A percentile compares a stretch with the other conserved stretches of the same genome.
Evolutionary conservation across 1,140 invertebrate species (phyloP).

Genomic region (Pollicipes pollicipes): DNA sequence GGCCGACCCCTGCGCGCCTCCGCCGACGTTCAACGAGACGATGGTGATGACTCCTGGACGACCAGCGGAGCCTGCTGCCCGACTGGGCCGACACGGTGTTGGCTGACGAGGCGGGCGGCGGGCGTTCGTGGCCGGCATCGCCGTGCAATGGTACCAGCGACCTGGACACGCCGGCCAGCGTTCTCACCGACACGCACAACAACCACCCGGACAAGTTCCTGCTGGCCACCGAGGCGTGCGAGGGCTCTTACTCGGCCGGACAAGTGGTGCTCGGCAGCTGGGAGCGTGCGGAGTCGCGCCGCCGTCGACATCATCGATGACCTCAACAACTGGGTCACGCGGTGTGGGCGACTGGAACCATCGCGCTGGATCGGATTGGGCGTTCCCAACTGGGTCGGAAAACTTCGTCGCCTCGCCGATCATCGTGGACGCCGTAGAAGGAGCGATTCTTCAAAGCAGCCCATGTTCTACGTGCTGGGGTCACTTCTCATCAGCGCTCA

Average conservation of each 20-base stretch:
- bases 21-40: constrained; percentile 36
- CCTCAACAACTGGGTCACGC: constrained; percentile 37
- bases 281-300: constrained; percentile 47
- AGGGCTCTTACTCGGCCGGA: constrained; percentile 27
- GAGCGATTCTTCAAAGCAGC: constrained; percentile 36
- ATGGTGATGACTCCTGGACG: constrained; percentile 50
- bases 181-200: constrained; percentile 36
- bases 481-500: constrained; percentile 58
- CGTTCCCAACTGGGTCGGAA: constrained; percentile 57
- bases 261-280: constrained; percentile 49
- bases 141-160: constrained; percentile 62
- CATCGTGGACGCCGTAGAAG: constrained; percentile 42
- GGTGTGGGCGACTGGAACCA: constrained; percentile 84
- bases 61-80: constrained; percentile 36
- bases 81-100: constrained; percentile 27
- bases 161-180: constrained; percentile 28
- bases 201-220: constrained; percentile 50
- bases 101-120: constrained; percentile 31
- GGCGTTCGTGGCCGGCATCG: constrained; percentile 62
- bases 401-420: constrained; percentile 61
- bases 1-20: constrained; percentile 38
- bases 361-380: constrained; percentile 51
- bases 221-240: constrained; percentile 54
- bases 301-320: constrained; percentile 44
- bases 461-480: constrained; percentile 36